A percentile compares a stretch with the other conserved stretches of the same genome.
Evolutionary conservation across 2,113 vertebrate species (phyloP).

Genomic region (Tupaia chinensis): DNA sequence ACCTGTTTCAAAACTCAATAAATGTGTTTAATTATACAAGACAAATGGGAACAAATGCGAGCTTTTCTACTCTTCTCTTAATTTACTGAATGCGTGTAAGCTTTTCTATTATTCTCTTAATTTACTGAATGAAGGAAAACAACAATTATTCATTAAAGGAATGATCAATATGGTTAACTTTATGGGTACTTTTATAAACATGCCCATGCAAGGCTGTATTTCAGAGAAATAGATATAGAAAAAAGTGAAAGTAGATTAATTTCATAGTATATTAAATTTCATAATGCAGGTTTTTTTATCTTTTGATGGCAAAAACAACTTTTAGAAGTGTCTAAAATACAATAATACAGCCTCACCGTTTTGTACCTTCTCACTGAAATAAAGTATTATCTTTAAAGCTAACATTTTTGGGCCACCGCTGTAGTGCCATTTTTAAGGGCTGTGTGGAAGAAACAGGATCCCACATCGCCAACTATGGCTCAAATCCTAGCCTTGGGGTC

Average conservation of each 20-base stretch:
- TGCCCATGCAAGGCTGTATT: background rate
- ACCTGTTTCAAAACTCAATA: constrained; percentile 24
- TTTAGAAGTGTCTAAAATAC: background rate
- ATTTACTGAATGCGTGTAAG: background rate
- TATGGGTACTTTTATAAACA: constrained; percentile 1
- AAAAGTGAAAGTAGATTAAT: background rate
- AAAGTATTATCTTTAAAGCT: background rate
- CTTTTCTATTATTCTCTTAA: background rate
- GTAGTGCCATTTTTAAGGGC: too few species aligned
- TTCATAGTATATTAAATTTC: background rate
- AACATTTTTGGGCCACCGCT: background rate
- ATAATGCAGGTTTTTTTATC: background rate
- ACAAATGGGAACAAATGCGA: background rate
- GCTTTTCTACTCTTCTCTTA: background rate
- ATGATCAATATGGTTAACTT: background rate
- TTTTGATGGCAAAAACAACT: background rate
- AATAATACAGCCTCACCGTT: background rate
- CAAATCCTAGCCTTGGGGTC: too few species aligned
- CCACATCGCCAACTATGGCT: too few species aligned
- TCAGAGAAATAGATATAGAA: background rate
- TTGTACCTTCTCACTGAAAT: background rate
- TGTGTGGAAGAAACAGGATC: too few species aligned
- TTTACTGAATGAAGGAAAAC: background rate
- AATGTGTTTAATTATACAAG: constrained; percentile 2
- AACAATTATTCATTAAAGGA: background rate